A percentile compares a stretch with the other conserved stretches of the same genome.
These are phyloP conservation scores for Irena cyanogastra DNA, from an alignment of 2,113 vertebrate species.

Conservation along the genomic window DNA sequence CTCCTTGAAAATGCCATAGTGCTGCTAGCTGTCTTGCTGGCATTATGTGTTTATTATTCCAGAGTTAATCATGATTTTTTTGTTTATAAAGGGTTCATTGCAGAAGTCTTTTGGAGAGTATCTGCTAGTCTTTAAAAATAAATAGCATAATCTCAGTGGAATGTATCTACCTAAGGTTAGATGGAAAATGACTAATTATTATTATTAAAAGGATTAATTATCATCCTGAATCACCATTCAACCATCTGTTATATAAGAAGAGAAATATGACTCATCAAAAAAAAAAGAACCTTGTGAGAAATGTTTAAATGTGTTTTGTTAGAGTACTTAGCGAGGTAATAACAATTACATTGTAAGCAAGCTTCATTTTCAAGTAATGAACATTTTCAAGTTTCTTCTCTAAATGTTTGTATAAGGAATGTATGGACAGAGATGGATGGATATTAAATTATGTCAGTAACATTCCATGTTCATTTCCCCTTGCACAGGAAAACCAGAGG, in stretches of 20 bases:
- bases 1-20: not conserved
- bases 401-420: not conserved
- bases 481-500: not conserved
- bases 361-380: not conserved
- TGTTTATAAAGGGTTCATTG: constrained; percentile 39
- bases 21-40: not conserved
- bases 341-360: not conserved
- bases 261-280: not conserved
- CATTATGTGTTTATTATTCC: not conserved
- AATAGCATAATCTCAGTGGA: constrained; percentile 35
- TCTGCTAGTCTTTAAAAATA: constrained; percentile 39
- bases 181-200: constrained; percentile 47
- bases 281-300: not conserved
- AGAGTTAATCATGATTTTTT: constrained; percentile 27
- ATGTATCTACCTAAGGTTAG: constrained; percentile 44
- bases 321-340: not conserved
- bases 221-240: constrained; percentile 31
- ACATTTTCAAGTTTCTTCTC: not conserved
- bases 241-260: constrained; percentile 22
- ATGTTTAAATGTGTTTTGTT: not conserved
- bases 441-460: not conserved
- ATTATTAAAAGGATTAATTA: constrained; percentile 29
- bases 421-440: not conserved
- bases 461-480: not conserved
- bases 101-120: constrained; percentile 24